Conservation (phyloP, 92 coral and sea anemone genomes). For the Nematostella vectensis region DNA sequence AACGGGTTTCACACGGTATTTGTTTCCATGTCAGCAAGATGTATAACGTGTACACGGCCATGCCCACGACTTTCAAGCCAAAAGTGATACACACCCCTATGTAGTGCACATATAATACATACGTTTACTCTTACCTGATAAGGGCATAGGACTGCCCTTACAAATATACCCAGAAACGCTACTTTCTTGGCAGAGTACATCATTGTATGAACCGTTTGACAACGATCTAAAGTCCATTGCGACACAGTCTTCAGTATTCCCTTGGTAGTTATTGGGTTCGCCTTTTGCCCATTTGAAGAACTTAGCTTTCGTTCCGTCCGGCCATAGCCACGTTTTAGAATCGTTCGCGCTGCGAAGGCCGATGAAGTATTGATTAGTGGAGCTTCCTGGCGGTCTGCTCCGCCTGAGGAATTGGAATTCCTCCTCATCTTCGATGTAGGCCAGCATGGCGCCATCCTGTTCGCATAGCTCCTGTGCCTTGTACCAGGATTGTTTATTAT, state of each 20-base stretch:
- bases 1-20: too few relatives aligned
- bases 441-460: slow-evolving; percentile 8
- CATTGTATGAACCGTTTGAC: slow-evolving; percentile 12
- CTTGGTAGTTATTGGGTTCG: slow-evolving; percentile 20
- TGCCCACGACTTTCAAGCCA: too few relatives aligned
- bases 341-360: slow-evolving; percentile 6
- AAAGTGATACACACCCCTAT: too few relatives aligned
- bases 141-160: too few relatives aligned
- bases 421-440: slow-evolving; percentile 11
- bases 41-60: too few relatives aligned
- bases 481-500: slow-evolving; percentile 6
- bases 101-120: too few relatives aligned
- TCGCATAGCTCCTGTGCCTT: slow-evolving; percentile 4
- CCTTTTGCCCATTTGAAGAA: slow-evolving; percentile 16
- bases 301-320: slow-evolving; percentile 10
- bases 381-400: not conserved
- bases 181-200: slow-evolving; percentile 23
- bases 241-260: slow-evolving; percentile 20
- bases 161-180: too few relatives aligned
- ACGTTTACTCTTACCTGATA: too few relatives aligned
- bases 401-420: slow-evolving; percentile 12
- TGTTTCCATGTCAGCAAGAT: too few relatives aligned
- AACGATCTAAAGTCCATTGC: slow-evolving; percentile 20
- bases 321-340: slow-evolving; percentile 9
- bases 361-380: slow-evolving; percentile 7